Evolutionary conservation across 2,113 vertebrate species (phyloP).

Genomic region (Physeter macrocephalus): DNA sequence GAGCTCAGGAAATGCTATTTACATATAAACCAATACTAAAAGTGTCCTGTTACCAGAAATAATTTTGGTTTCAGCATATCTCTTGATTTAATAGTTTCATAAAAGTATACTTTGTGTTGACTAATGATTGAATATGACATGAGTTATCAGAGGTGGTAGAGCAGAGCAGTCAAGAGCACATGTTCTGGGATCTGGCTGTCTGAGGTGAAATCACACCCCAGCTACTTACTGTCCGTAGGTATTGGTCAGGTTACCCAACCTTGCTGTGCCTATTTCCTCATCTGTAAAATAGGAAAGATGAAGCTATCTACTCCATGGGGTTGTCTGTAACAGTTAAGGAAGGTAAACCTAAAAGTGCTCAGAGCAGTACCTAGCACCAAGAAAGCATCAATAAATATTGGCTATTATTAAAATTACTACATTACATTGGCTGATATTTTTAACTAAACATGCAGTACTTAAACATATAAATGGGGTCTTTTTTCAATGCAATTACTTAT

Average conservation of each 20-base stretch:
- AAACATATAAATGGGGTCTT: neutral
- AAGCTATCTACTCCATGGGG: rapidly evolving
- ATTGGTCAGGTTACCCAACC: neutral
- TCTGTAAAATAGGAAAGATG: neutral
- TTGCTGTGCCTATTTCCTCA: neutral
- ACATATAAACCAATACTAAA: neutral
- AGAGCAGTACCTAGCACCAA: neutral
- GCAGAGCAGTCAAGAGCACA: neutral
- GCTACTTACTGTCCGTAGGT: neutral
- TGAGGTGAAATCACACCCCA: neutral
- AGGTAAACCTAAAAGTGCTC: neutral
- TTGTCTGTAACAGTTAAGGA: neutral
- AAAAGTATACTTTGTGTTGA: neutral
- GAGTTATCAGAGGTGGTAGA: neutral
- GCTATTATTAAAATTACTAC: neutral
- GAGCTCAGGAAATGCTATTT: neutral
- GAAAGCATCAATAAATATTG: neutral
- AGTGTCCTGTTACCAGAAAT: neutral
- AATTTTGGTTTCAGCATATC: neutral
- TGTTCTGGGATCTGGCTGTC: neutral
- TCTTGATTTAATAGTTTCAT: neutral
- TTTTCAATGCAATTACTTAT: neutral
- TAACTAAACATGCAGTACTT: neutral
- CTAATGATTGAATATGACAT: neutral
- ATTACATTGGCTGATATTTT: neutral